Base-by-base conservation (phyloP, 92 coral and sea anemone species). In the Palythoa heliodiscus region DNA sequence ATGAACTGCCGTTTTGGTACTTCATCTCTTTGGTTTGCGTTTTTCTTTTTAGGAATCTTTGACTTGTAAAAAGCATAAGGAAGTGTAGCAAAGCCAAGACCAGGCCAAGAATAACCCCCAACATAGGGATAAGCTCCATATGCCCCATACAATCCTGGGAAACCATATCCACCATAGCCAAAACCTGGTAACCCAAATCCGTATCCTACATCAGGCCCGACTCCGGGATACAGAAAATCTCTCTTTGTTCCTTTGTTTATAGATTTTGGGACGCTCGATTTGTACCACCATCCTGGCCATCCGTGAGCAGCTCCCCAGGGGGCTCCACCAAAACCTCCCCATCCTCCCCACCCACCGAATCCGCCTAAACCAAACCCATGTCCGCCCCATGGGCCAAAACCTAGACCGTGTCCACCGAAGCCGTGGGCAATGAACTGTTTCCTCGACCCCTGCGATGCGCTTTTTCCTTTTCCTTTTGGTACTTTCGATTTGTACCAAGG, bases 211-310 rank as follows among this genome's bases (percentile, higher is more conserved):
- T 88, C 87, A 43, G 87, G 80, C 52, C 71, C 82, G 14, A 84
- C 87, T 11, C 89, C 92, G 9, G 87, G 87, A 19, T 80, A 80
- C 63, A 83, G 1, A 15, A 83, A 83, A 58, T 83, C 87, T 53
- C 78, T 70, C 68, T 83, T 83, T 11, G 70, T 23, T 70, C 87
- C 87, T 20, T 53, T 70, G 57, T 29, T 35, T 25, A 54, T 43
- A 70, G 73, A 76, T 60, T 60, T 70, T 38, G 93, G 91, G 35
- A 91, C 89, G 50, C 58, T 73, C 6, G 93, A 90, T 87, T 82
- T 90, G 84, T 94, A 94, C 98, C 98, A 94, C 81, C 63, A 92
- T 25, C 98, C 98, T 39, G 98, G 98, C 98, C 98, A 94, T 24
- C 92, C 95, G 71, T 89, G 90, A 15, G 83, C 90, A 19, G 88